phyloP scores from a whole-genome alignment of 1,140 invertebrate species.

The Asbolus verrucosus region DNA sequence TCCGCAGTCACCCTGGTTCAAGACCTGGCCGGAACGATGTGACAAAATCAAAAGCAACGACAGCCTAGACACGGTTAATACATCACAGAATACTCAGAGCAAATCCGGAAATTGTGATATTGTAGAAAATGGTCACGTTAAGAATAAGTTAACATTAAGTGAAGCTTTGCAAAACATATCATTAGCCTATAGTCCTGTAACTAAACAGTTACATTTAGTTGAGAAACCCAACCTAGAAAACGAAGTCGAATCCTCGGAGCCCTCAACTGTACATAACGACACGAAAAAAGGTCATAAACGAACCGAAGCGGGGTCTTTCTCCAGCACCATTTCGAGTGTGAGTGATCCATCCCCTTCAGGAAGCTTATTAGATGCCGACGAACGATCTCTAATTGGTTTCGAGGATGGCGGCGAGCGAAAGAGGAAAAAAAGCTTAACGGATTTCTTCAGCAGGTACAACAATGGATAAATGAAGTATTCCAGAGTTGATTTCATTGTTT shows the following conservation, averaged over 20 bases:
- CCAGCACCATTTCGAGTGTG: slow-evolving; percentile 68
- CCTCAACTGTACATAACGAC: slow-evolving; percentile 45
- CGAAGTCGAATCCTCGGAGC: no score
- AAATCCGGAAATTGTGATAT: slow-evolving; percentile 44
- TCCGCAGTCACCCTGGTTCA: slow-evolving; percentile 60
- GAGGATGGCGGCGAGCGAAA: slow-evolving; percentile 56
- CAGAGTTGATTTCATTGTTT: slow-evolving; percentile 62
- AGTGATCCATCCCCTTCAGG: slow-evolving; percentile 68
- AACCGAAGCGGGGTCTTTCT: slow-evolving; percentile 66
- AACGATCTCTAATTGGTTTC: slow-evolving; percentile 60
- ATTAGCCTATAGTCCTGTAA: slow-evolving; percentile 68
- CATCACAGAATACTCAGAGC: slow-evolving; percentile 47
- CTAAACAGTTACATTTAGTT: slow-evolving; percentile 67
- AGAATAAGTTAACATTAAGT: slow-evolving; percentile 63
- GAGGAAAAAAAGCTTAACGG: slow-evolving; percentile 61
- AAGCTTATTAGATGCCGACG: slow-evolving; percentile 66
- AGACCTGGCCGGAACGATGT: slow-evolving; percentile 65
- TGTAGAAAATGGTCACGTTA: slow-evolving; percentile 48
- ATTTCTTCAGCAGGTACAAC: slow-evolving; percentile 65
- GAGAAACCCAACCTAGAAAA: no score
- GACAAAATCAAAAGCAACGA: slow-evolving; percentile 60
- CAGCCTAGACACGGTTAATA: slow-evolving; percentile 44
- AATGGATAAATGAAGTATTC: slow-evolving; percentile 40
- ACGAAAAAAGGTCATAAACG: slow-evolving; percentile 65
- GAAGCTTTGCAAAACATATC: slow-evolving; percentile 69